Evolutionary conservation across 2,113 vertebrate species (phyloP), one percentile per base, ranked within the genome.

Genomic region (Pygoscelis adeliae): DNA sequence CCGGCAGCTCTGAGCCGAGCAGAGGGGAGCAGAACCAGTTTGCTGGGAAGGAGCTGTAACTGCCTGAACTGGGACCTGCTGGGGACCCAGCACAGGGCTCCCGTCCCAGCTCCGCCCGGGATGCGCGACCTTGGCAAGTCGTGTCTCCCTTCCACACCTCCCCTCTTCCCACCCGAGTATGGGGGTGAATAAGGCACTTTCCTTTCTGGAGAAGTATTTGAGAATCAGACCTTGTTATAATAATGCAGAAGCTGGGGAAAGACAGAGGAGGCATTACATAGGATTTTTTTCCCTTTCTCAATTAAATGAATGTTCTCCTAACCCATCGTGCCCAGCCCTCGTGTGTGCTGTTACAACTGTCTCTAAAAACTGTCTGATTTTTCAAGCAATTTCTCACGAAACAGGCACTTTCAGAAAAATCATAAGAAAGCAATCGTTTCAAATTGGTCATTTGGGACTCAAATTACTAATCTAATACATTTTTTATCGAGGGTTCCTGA

Each of bases 391-490:
- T 98, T 97, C 96, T 97, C 97, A 98, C 10, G 94, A 96, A 98
- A 97, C 94, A 94, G 97, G 96, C 97, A 97, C 97, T 98, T 97
- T 97, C 97, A 97, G 97, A 97, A 98, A 97, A 97, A 98, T 97
- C 96, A 97, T 98, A 98, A 97, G 97, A 98, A 98, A 97, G 97
- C 97, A 97, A 97, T 98, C 87, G 87, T 97, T 98, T 97, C 95
- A 97, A 93, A 98, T 98, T 97, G 97, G 97, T 97, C 97, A 97
- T 98, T 98, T 98, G 97, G 97, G 97, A 97, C 97, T 97, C 97
- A 98, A 97, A 98, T 98, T 98, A 98, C 97, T 98, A 97, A 98
- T 97, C 97, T 98, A 97, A 98, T 98, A 98, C 97, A 97, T 98
- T 98, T 98, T 97, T 98, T 98, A 98, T 98, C 87, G 97, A 97